Evolutionary conservation across 2,797 vertebrate species (phyloP), one percentile per base, ranked within the genome.

Genomic region (Characodon lateralis): DNA sequence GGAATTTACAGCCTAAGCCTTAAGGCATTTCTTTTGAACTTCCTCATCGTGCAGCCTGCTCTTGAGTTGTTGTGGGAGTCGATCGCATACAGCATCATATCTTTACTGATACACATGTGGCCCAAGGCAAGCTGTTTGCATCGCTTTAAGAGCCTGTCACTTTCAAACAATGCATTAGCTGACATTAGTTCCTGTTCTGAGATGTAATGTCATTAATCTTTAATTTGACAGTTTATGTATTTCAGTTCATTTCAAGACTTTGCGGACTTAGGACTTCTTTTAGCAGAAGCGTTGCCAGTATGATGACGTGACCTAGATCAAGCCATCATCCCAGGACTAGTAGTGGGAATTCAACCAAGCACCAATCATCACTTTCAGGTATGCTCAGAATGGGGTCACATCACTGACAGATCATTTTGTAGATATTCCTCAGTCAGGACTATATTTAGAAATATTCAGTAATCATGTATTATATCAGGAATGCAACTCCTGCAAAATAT

Each of bases 101-200:
- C 89, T 91, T 83, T 87, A 86, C 89, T 89, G 88, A 91, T 91
- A 84, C 89, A 87, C 84, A 72, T 46, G 79, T 85, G 88, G 85
- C 87, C 81, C 72, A 53, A 46, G 80, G 91, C 84, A 78, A 81
- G 78, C 79, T 58, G 83, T 77, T 90, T 86, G 82, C 86, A 85
- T 87, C 48, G 63, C 82, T 89, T 88, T 80, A 35, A 84, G 81
- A 88, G 85, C 83, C 71, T 85, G 79, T 88, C 88, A 87, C 83
- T 79, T 88, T 39, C 70, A 73, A 41, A 74, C 87, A 81, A 83
- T 77, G 71, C 84, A 80, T 5, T 51, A 58, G 74, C 77, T 78
- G 84, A 87, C 72, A 86, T 65, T 79, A 43, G 71, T 77, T 83
- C 61, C 77, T 71, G 70, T 87, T 74, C 85, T n/a, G 28, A 86